Evolutionary conservation across 1,140 invertebrate species (phyloP).

Genomic region (Trichomalopsis sarcophagae): DNA sequence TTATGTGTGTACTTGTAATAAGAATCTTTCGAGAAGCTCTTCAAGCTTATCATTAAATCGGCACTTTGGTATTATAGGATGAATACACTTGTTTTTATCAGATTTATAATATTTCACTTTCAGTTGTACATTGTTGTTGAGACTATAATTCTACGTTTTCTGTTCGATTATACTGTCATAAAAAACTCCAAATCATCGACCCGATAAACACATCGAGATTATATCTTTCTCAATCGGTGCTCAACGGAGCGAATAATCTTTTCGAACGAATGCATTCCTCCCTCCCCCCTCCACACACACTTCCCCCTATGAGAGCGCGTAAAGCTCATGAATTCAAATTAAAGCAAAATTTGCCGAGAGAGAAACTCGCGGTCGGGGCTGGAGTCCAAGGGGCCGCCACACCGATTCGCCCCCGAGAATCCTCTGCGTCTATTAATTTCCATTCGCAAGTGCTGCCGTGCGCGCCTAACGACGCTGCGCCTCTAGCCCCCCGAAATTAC

Average conservation of each 20-base stretch:
- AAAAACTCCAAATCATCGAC: too few relatives aligned
- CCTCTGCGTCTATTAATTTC: slow-evolving; percentile 32
- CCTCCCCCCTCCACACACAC: too few relatives aligned
- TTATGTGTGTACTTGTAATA: too few relatives aligned
- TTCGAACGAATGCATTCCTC: not conserved
- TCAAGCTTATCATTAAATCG: too few relatives aligned
- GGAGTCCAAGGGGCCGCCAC: not conserved
- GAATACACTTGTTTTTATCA: too few relatives aligned
- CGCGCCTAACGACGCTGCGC: not conserved
- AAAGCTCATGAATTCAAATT: slow-evolving; percentile 11
- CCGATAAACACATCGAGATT: too few relatives aligned
- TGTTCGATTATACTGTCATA: too few relatives aligned
- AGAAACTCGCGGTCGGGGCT: not conserved
- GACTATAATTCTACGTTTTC: too few relatives aligned
- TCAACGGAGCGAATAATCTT: not conserved
- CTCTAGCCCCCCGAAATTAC: slow-evolving; percentile 24
- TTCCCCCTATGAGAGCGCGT: not conserved
- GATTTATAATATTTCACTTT: too few relatives aligned
- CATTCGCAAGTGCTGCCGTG: slow-evolving; percentile 14
- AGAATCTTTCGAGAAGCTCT: too few relatives aligned
- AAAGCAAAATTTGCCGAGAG: not conserved
- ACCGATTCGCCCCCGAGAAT: not conserved
- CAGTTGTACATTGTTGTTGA: too few relatives aligned
- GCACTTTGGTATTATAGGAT: too few relatives aligned
- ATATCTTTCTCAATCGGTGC: not conserved